These are phyloP conservation scores for Calameuta pallipes DNA, from an alignment of 2,888 invertebrate genomes.

Conservation along the genomic window DNA sequence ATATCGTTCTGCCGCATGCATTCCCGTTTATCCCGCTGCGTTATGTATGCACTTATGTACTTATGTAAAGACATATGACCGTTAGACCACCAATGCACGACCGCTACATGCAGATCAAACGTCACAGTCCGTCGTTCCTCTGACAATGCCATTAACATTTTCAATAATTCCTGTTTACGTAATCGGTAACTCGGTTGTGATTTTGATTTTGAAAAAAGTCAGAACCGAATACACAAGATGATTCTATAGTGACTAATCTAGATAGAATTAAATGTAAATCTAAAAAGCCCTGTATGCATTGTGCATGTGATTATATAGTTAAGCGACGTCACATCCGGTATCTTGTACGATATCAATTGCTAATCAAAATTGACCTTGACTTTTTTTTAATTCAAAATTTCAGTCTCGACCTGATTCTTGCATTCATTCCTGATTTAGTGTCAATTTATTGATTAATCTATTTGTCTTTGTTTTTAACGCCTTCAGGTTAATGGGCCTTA, in stretches of 20 bases:
- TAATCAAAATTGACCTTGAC: neutral
- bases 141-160: constrained; percentile 36
- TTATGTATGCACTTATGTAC: constrained; percentile 24
- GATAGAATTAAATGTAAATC: neutral
- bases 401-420: neutral
- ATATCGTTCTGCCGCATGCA: constrained; percentile 25
- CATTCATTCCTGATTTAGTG: neutral
- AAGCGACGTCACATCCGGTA: neutral
- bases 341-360: neutral
- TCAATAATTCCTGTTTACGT: constrained; percentile 42
- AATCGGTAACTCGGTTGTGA: constrained; percentile 20
- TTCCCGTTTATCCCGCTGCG: constrained; percentile 29
- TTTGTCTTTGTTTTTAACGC: neutral
- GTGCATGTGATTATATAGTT: neutral
- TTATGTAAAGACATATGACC: constrained; percentile 37
- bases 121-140: constrained; percentile 30
- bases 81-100: constrained; percentile 42
- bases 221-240: neutral
- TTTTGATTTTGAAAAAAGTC: neutral
- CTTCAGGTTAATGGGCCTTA: neutral
- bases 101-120: constrained; percentile 46
- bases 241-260: neutral
- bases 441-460: neutral
- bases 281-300: too few species aligned
- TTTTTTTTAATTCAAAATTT: neutral